Evolutionary conservation across 2,888 invertebrate species (phyloP).

Genomic region (Neoitamus cyanurus): DNA sequence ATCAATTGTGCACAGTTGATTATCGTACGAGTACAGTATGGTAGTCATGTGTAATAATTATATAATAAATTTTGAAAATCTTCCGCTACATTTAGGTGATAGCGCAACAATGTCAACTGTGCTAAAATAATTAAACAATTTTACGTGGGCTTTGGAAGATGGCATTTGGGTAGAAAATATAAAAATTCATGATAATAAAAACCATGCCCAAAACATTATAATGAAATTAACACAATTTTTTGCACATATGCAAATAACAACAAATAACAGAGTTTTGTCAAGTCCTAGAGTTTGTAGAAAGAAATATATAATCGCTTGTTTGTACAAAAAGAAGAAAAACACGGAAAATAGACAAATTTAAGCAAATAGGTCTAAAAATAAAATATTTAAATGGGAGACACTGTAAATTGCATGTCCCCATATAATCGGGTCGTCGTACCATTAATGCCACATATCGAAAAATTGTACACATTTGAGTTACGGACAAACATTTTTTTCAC

Average conservation of each 20-base stretch:
- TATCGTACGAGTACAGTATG: not conserved
- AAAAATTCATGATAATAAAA: not conserved
- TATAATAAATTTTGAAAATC: not conserved
- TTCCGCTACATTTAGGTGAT: not conserved
- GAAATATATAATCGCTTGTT: not conserved
- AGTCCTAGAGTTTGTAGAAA: not conserved
- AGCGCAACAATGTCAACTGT: not conserved
- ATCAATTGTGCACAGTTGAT: not conserved
- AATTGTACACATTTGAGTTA: not conserved
- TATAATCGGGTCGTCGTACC: not conserved
- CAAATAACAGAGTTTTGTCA: not conserved
- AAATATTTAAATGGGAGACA: not conserved
- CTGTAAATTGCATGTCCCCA: not conserved
- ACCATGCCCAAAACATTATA: not conserved
- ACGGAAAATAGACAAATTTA: not conserved
- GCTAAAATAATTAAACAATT: not conserved
- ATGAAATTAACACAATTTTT: not conserved
- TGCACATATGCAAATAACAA: not conserved
- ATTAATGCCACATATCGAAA: not conserved
- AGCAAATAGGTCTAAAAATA: not conserved
- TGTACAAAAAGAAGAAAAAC: not conserved
- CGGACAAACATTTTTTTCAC: not conserved
- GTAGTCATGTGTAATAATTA: not conserved
- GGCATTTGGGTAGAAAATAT: not conserved
- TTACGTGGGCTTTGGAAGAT: not conserved